A percentile compares a stretch with the other conserved stretches of the same genome.
These are phyloP conservation scores for Bemisia tabaci DNA, from an alignment of 1,140 invertebrate genomes.

Conservation along the genomic window DNA sequence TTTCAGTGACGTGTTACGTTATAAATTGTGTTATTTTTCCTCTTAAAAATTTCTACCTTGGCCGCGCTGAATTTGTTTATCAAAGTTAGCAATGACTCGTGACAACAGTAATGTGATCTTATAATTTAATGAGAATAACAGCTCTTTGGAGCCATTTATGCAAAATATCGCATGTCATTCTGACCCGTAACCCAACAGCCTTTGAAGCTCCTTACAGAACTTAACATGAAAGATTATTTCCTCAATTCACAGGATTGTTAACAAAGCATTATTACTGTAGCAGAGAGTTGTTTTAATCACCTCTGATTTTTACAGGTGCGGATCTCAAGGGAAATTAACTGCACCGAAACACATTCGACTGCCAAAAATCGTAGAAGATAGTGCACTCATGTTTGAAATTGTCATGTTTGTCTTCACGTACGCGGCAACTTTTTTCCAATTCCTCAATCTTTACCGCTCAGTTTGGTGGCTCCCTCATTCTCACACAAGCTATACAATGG, in stretches of 20 bases:
- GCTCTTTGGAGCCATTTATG: too few species aligned
- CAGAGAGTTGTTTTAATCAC: constrained; percentile 18
- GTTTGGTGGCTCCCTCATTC: constrained; percentile 96
- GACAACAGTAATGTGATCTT: too few species aligned
- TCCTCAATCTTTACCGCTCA: constrained; percentile 87
- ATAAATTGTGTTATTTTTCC: too few species aligned
- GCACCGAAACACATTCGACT: background rate
- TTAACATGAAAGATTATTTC: background rate
- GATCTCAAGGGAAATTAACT: background rate
- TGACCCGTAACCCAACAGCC: too few species aligned
- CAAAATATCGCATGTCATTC: too few species aligned
- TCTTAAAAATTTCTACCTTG: too few species aligned
- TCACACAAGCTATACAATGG: constrained; percentile 69
- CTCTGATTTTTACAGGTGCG: constrained; percentile 4
- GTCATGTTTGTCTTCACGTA: constrained; percentile 69
- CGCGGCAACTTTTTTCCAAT: constrained; percentile 62
- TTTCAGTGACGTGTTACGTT: too few species aligned
- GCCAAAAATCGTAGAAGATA: constrained; percentile 67
- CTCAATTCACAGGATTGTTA: background rate
- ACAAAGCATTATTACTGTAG: too few species aligned
- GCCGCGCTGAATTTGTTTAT: too few species aligned
- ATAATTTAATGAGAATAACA: too few species aligned
- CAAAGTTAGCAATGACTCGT: too few species aligned
- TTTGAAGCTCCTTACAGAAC: background rate
- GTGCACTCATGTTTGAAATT: constrained; percentile 71